phyloP scores from a whole-genome alignment of 2,888 invertebrate species.

The Ormyrus labotus region DNA sequence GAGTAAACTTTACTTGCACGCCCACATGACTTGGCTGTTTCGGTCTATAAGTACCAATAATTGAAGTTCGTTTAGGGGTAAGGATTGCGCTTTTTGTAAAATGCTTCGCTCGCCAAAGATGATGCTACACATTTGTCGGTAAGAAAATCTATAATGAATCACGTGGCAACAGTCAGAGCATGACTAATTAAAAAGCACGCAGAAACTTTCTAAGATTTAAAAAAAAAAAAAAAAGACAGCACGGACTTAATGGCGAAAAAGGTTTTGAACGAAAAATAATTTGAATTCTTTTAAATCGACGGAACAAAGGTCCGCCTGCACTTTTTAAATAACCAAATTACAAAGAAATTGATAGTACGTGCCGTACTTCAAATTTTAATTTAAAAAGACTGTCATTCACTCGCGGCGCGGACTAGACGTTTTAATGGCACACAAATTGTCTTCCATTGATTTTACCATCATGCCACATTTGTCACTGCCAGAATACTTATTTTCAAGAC shows the following conservation, averaged over 20 bases:
- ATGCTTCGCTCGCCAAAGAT: neutral
- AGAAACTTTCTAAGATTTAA: neutral
- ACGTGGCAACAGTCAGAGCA: neutral
- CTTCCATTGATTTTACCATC: constrained; percentile 20
- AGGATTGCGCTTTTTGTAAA: neutral
- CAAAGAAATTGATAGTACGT: no score
- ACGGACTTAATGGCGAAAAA: no score
- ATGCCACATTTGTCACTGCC: constrained; percentile 3
- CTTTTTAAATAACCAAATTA: no score
- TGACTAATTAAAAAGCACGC: constrained; percentile 5
- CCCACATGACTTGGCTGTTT: constrained; percentile 10
- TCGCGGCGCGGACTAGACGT: neutral
- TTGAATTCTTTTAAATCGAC: no score
- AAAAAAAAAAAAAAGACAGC: neutral
- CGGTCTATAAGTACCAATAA: constrained; percentile 7
- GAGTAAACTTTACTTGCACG: neutral
- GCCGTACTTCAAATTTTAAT: no score
- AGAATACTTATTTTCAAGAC: neutral
- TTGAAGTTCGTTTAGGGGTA: neutral
- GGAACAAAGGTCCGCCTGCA: no score
- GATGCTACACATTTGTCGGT: neutral
- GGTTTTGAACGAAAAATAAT: no score
- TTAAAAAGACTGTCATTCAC: no score
- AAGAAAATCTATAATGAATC: neutral
- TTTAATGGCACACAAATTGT: neutral